These are phyloP conservation scores for Choloepus didactylus DNA, from an alignment of 2,797 vertebrate species.

Conservation along the genomic window DNA sequence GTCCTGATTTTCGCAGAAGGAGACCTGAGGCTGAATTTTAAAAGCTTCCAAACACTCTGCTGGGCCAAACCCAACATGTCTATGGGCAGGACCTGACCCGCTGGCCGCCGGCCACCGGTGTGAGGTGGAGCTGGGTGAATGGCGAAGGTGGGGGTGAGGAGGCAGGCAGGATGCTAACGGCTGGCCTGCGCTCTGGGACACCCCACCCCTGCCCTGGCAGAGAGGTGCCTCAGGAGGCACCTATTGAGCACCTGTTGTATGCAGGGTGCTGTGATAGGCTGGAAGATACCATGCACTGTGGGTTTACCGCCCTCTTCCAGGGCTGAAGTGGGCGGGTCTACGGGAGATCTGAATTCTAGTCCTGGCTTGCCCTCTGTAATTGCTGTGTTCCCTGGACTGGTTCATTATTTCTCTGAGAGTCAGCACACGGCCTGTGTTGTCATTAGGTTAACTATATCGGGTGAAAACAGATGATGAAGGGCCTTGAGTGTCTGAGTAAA, in stretches of 20 bases:
- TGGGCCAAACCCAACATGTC: not conserved
- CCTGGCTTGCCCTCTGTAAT: not conserved
- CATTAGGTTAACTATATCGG: not conserved
- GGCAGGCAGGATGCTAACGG: not conserved
- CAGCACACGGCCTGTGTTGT: not conserved
- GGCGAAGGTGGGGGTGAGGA: not conserved
- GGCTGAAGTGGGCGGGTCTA: not conserved
- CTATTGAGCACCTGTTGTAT: not conserved
- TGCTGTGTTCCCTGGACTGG: not conserved
- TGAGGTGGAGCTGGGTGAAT: not conserved
- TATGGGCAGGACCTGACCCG: not conserved
- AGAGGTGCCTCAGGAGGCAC: not conserved
- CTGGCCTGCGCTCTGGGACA: not conserved
- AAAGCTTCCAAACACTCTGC: not conserved
- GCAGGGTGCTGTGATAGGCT: not conserved
- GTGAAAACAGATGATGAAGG: not conserved
- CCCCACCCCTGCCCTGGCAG: not conserved
- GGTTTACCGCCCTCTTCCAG: not conserved
- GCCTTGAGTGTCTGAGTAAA: not conserved
- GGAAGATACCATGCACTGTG: not conserved
- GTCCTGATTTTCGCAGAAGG: not conserved
- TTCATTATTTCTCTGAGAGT: not conserved
- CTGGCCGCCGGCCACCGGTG: not conserved
- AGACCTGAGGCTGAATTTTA: not conserved
- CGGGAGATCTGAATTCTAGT: not conserved